Evolutionary conservation across 2,888 invertebrate species (phyloP), one percentile per base, ranked within the genome.

Genomic region (Diarsia dahlii): DNA sequence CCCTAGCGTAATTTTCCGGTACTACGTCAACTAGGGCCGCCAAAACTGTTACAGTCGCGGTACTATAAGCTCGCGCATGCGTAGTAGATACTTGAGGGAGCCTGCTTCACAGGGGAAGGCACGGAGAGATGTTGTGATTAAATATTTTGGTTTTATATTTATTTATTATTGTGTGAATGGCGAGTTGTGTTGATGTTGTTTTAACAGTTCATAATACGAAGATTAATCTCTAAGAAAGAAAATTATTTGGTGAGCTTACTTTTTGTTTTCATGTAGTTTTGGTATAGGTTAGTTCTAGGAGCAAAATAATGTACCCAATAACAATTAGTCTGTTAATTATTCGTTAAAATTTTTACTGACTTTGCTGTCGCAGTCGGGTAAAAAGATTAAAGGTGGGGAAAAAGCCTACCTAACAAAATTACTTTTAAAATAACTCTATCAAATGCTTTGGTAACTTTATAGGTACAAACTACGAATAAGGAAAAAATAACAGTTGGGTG

Each of bases 31-130:
- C 79, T 60, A 70, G 74, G 70, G 83, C 83, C 88, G 85, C 88
- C 86, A 81, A 70, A 79, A 46, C 62, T 69, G 76, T 78, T 74
- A 76, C 80, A 66, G 72, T 79, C 64, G 48, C 68, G 81, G 88
- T 72, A 88, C 85, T 82, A 82, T 39, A 80, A 71, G 52, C 65
- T 68, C 75, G 88, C 91, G 94, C 95, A 91, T 90, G 92, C 93
- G 92, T 85, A 5, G 10, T 87, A 60, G 52, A 20, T 28, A 56
- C 45, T 54, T 69, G 63, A 88, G 82, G 86, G 90, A 87, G 85
- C 88, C 91, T 91, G 94, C 92, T 91, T 93, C 92, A 91, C 84
- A 92, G 64, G 6, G 80, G 67, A 86, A 74, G 23, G 58, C 3
- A 63, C 89, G 84, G 95, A 95, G 93, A 39, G 45, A 78, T 75